phyloP scores from a whole-genome alignment of 2,113 vertebrate genomes.

The Gallinago undulata region DNA sequence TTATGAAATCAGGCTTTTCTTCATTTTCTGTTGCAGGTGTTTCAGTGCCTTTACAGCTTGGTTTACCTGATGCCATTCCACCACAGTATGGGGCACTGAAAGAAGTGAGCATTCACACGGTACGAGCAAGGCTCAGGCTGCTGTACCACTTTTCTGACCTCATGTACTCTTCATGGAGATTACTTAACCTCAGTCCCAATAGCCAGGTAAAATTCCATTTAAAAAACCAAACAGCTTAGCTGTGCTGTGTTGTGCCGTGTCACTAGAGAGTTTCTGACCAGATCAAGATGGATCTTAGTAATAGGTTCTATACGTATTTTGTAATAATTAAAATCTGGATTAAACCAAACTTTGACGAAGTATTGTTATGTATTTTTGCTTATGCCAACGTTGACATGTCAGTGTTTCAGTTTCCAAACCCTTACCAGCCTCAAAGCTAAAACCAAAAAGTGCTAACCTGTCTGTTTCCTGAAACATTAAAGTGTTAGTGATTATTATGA shows the following conservation, averaged over 20 bases:
- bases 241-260: neutral
- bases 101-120: constrained; percentile 81
- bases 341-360: neutral
- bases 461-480: neutral
- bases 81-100: constrained; percentile 82
- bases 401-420: neutral
- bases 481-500: neutral
- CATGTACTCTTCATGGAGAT: constrained; percentile 86
- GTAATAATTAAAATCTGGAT: neutral
- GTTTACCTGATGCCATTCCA: constrained; percentile 80
- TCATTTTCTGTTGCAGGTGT: constrained; percentile 69
- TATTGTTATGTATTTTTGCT: neutral
- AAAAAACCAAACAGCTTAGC: neutral
- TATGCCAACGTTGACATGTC: neutral
- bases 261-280: neutral
- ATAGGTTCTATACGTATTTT: neutral
- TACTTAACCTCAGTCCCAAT: constrained; percentile 86
- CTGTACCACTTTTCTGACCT: constrained; percentile 88
- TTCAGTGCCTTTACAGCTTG: constrained; percentile 83
- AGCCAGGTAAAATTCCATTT: constrained; percentile 77
- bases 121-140: constrained; percentile 80
- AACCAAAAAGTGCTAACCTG: neutral
- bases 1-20: neutral
- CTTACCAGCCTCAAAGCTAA: neutral
- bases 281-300: neutral